phyloP scores from a whole-genome alignment of 2,888 invertebrate species.

The Pyralis farinalis region DNA sequence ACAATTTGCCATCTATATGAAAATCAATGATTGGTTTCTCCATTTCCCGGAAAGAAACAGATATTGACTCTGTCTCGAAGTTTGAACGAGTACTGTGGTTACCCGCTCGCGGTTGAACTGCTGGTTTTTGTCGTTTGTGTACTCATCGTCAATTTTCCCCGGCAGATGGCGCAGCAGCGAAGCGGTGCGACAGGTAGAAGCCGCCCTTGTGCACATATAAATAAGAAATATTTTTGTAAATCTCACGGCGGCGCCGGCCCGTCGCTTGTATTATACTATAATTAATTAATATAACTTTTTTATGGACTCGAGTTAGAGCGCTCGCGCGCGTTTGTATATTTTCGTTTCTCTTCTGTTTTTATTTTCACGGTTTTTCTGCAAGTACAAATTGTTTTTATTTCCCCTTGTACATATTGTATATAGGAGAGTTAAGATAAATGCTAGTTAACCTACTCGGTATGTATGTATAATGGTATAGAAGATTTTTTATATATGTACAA shows the following conservation, averaged over 20 bases:
- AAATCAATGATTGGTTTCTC: too few species aligned
- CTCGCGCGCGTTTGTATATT: conserved; percentile 57
- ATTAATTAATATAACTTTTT: conserved; percentile 43
- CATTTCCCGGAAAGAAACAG: too few species aligned
- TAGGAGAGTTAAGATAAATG: conserved; percentile 60
- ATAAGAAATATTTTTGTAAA: conserved; percentile 60
- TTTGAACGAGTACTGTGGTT: too few species aligned
- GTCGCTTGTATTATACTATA: conserved; percentile 50
- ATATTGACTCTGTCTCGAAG: too few species aligned
- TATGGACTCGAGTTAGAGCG: conserved; percentile 38
- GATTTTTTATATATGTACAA: conserved; percentile 71
- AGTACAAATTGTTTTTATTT: conserved; percentile 82
- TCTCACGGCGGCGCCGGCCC: conserved; percentile 47
- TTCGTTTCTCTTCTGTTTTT: conserved; percentile 56
- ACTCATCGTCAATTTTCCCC: conserved; percentile 34
- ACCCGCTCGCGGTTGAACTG: too few species aligned
- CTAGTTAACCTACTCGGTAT: conserved; percentile 56
- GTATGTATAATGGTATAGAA: conserved; percentile 61
- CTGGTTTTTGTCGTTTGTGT: too few species aligned
- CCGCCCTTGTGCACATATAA: conserved; percentile 15
- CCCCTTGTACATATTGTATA: conserved; percentile 80
- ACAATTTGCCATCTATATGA: too few species aligned
- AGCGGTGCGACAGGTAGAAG: conserved; percentile 62
- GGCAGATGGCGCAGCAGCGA: conserved; percentile 46
- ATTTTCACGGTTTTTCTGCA: conserved; percentile 76